phyloP scores from a whole-genome alignment of 23 tunicate genomes.

The Ascidia mentula region DNA sequence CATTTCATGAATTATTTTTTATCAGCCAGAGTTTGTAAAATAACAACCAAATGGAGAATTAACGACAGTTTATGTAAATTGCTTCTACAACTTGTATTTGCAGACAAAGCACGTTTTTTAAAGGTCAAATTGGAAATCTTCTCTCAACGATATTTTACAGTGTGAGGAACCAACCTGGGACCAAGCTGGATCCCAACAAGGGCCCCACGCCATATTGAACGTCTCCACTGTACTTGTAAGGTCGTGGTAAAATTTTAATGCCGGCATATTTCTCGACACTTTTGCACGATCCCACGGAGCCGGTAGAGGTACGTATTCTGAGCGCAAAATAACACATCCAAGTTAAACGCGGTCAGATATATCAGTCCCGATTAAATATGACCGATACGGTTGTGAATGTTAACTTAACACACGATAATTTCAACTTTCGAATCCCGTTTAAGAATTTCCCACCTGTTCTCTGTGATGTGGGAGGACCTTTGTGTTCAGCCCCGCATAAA shows the following conservation, averaged over 20 bases:
- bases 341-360: background rate
- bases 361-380: background rate
- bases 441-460: slow-evolving; percentile 64
- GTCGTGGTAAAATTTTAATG: slow-evolving; percentile 91
- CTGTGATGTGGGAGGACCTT: slow-evolving; percentile 59
- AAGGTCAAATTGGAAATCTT: no score
- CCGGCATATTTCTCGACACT: slow-evolving; percentile 89
- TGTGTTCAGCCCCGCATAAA: slow-evolving; percentile 89
- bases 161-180: no score
- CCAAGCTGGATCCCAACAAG: slow-evolving; percentile 97
- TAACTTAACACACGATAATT: background rate
- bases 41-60: no score
- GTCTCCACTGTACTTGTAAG: slow-evolving; percentile 61
- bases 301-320: slow-evolving; percentile 86
- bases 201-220: slow-evolving; percentile 94
- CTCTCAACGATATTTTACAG: no score
- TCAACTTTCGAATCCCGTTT: no score
- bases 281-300: slow-evolving; percentile 84
- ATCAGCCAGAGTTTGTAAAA: no score
- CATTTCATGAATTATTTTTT: no score
- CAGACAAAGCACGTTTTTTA: no score
- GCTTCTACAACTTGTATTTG: no score
- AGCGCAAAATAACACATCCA: background rate
- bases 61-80: no score
- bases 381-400: background rate